Conservation (phyloP, 2,888 invertebrate species). For the Baccha elongata region DNA sequence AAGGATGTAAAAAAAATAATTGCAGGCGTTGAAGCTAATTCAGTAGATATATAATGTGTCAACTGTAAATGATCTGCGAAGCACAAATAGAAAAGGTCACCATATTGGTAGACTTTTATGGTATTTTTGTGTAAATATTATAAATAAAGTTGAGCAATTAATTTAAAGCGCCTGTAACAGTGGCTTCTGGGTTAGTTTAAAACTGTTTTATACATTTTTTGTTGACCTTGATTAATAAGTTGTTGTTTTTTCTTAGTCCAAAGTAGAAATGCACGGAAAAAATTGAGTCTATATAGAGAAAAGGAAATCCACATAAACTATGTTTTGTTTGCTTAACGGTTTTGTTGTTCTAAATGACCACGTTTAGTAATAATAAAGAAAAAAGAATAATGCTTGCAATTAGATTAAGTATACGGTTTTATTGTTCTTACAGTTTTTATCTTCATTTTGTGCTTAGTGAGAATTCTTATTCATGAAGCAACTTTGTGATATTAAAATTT, state of each 20-base stretch:
- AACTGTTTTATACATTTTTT: background rate
- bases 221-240: slow-evolving; percentile 11
- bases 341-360: too few relatives aligned
- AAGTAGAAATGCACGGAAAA: background rate
- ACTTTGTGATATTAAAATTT: too few relatives aligned
- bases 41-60: slow-evolving; percentile 57
- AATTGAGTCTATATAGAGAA: background rate
- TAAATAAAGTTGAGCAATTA: slow-evolving; percentile 14
- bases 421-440: too few relatives aligned
- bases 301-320: background rate
- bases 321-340: too few relatives aligned
- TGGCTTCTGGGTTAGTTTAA: background rate
- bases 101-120: slow-evolving; percentile 33
- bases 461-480: too few relatives aligned
- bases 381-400: too few relatives aligned
- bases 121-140: slow-evolving; percentile 25
- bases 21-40: too few relatives aligned
- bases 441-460: too few relatives aligned
- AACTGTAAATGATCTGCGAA: slow-evolving; percentile 49
- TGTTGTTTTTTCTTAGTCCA: background rate
- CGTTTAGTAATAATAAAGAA: too few relatives aligned
- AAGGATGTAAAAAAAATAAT: too few relatives aligned
- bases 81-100: slow-evolving; percentile 45
- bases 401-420: too few relatives aligned
- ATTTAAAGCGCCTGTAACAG: slow-evolving; percentile 7